Percentiles rank a stretch among this genome's conserved stretches.
Evolutionary conservation across 2,797 vertebrate genomes (phyloP).

Genomic region (Sebastes glaucus): DNA sequence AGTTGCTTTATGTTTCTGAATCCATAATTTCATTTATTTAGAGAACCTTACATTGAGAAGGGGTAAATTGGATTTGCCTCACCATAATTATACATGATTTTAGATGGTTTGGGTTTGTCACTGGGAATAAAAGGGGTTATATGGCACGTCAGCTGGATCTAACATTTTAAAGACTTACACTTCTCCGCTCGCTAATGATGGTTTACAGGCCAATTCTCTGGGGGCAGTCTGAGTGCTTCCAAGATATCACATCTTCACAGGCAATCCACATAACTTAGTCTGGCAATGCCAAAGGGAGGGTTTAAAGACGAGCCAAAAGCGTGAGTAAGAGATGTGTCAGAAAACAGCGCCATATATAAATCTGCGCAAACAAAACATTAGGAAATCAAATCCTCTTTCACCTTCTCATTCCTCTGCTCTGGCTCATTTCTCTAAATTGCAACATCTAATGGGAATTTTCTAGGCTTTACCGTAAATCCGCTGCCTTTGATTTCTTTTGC

Average conservation of each 20-base stretch:
- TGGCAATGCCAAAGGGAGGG: constrained; percentile 80
- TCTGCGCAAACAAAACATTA: constrained; percentile 66
- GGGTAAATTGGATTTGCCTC: constrained; percentile 75
- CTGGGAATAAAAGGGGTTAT: constrained; percentile 75
- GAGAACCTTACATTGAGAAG: constrained; percentile 67
- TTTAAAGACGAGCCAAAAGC: constrained; percentile 75
- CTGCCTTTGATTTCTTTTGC: background rate
- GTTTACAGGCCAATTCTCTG: constrained; percentile 82
- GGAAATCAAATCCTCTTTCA: constrained; percentile 49
- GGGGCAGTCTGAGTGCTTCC: constrained; percentile 78
- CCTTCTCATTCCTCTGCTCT: constrained; percentile 19
- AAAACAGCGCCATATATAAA: constrained; percentile 63
- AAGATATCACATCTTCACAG: constrained; percentile 79
- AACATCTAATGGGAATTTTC: constrained; percentile 23
- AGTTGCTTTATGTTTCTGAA: constrained; percentile 52
- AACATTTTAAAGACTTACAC: constrained; percentile 79
- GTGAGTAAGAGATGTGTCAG: constrained; percentile 75
- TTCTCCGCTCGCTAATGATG: constrained; percentile 79
- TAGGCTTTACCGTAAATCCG: constrained; percentile 10
- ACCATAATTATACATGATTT: constrained; percentile 79
- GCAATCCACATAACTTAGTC: constrained; percentile 76
- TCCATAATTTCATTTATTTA: constrained; percentile 75
- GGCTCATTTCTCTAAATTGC: constrained; percentile 41
- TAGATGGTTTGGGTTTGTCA: constrained; percentile 80
- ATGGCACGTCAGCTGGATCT: constrained; percentile 75